phyloP scores from a whole-genome alignment of 2,113 vertebrate genomes.

The Microcebus murinus region DNA sequence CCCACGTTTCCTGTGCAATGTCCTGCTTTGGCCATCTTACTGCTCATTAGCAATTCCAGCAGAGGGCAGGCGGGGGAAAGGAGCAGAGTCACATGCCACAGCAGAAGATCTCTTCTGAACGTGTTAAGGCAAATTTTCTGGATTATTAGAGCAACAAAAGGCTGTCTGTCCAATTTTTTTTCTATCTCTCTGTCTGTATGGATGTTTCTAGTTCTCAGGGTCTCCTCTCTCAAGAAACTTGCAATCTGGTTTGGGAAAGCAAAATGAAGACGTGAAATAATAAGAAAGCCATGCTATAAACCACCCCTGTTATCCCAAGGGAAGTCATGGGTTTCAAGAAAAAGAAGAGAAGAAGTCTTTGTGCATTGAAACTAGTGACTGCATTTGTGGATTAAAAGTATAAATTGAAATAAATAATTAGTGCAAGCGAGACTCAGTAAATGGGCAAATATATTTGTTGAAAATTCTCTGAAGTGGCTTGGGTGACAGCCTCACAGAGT shows the following conservation, averaged over 20 bases:
- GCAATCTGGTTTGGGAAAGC: background rate
- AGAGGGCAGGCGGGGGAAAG: conserved; percentile 78
- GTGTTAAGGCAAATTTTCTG: conserved; percentile 35
- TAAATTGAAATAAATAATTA: background rate
- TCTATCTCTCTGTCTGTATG: background rate
- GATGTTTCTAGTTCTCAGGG: background rate
- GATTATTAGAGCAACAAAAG: background rate
- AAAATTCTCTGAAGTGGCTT: background rate
- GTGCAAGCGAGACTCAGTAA: background rate
- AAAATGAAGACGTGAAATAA: background rate
- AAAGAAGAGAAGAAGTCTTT: background rate
- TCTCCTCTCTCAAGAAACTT: background rate
- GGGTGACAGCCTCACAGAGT: background rate
- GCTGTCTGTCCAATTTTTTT: background rate
- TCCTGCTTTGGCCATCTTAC: background rate
- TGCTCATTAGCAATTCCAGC: conserved; percentile 66
- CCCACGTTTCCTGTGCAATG: background rate
- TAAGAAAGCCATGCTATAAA: background rate
- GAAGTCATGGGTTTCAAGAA: background rate
- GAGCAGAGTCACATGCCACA: background rate
- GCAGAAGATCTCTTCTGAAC: background rate
- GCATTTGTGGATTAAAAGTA: background rate
- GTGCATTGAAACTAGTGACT: background rate
- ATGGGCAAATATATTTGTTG: background rate
- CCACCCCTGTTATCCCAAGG: background rate